Evolutionary conservation across 2,797 vertebrate species (phyloP).

Genomic region (Arctocebus calabarensis): DNA sequence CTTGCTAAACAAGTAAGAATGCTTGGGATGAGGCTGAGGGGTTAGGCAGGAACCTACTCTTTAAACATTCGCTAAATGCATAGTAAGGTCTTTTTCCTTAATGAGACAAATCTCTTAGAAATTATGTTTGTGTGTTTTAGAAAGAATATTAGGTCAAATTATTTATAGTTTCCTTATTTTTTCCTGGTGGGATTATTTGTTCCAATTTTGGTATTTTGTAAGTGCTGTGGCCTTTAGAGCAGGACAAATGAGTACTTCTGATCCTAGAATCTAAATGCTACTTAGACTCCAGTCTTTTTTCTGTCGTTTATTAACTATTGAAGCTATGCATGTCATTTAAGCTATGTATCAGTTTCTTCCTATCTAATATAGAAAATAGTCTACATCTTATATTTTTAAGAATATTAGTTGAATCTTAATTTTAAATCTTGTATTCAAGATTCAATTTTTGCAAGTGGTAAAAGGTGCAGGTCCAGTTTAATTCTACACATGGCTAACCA

Average conservation of each 20-base stretch:
- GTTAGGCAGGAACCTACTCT: neutral
- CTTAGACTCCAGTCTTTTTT: neutral
- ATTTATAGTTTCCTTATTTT: neutral
- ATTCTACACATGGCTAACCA: too few relatives aligned
- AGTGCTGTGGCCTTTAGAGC: neutral
- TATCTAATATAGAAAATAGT: neutral
- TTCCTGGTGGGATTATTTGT: neutral
- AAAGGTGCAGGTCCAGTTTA: too few relatives aligned
- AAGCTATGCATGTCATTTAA: conserved; percentile 1
- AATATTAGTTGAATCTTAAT: neutral
- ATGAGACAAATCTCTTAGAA: neutral
- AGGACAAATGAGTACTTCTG: neutral
- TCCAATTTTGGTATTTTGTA: neutral
- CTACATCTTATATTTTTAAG: neutral
- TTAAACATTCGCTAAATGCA: neutral
- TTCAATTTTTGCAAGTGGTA: too few relatives aligned
- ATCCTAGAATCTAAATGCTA: neutral
- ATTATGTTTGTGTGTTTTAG: neutral
- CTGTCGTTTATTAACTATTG: neutral
- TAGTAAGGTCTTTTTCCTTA: neutral
- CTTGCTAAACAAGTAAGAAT: neutral
- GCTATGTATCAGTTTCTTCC: neutral
- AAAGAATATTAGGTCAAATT: neutral
- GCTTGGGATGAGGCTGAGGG: neutral
- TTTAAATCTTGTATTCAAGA: too few relatives aligned